Evolutionary conservation across 2,113 vertebrate genomes (phyloP), one percentile per base, ranked within the genome.

Genomic region (Poeciliopsis occidentalis): DNA sequence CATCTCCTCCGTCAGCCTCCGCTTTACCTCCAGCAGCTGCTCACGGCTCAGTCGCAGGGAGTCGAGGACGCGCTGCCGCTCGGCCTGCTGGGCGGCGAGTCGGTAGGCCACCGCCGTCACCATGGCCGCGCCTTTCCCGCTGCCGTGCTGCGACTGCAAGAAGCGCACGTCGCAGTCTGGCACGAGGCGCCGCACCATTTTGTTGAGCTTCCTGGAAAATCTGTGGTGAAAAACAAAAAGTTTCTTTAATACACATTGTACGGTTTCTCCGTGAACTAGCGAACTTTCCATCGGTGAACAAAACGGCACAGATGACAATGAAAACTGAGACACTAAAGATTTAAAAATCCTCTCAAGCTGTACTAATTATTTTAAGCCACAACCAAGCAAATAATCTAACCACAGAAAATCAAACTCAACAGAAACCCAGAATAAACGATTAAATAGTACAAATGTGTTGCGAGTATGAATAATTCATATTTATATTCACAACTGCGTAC

Each of bases 51-150:
- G 90, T 17, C 94, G 94, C 31, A 99, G 89, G 0, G 93, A 75
- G 68, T 97, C 95, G 12, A 99, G 91, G 12, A 94, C 93, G 32
- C 90, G 86, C 94, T 97, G 96, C 0, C 96, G 94, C 30, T 95
- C 95, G 3, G 94, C 91, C 3, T 96, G 94, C 70, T 99, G 97
- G 24, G 96, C 94, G 0, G 94, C 97, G 71, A 97, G 91, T 0
- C 98, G 93, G 82, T 97, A 94, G 0, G 97, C 98, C 79, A 99
- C 98, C 0, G 98, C 98, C 0, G 98, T 99, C 79, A 99, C 98
- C 98, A 99, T 99, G 78, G 98, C 98, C 0, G 98, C 96, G 0
- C 98, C 98, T 74, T 99, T 99, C 71, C 96, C 96, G 0, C 98
- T 99, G 15, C 98, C 98, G 0, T 97, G 96, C 78, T 97, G 97